These are phyloP conservation scores for Paratilapia polleni DNA, from an alignment of 2,113 vertebrate species.

Conservation along the genomic window DNA sequence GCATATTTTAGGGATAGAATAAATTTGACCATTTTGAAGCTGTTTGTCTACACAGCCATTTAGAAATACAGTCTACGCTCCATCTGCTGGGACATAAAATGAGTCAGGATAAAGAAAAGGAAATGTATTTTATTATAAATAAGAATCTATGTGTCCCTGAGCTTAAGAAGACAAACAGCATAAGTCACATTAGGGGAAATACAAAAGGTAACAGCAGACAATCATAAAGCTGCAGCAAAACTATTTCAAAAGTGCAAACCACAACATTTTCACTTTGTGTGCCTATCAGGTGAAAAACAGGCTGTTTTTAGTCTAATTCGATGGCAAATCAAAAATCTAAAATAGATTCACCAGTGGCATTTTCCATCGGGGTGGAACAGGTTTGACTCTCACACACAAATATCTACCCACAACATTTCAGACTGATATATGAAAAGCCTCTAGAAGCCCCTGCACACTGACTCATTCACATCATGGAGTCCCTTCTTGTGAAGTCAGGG, in stretches of 20 bases:
- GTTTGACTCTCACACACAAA: slow-evolving; percentile 15
- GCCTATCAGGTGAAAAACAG: slow-evolving; percentile 8
- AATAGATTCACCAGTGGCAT: slow-evolving; percentile 49
- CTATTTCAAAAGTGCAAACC: not conserved
- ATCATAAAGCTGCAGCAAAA: not conserved
- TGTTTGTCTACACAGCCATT: not conserved
- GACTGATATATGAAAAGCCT: slow-evolving; percentile 14
- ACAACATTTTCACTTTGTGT: not conserved
- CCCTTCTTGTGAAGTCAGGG: slow-evolving; percentile 16
- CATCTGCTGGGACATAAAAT: not conserved
- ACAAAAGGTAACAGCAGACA: not conserved
- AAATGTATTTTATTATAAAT: not conserved
- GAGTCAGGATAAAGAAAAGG: not conserved
- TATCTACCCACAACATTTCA: slow-evolving; percentile 59
- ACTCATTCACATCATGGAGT: slow-evolving; percentile 53
- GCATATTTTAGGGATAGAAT: no score
- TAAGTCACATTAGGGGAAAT: not conserved
- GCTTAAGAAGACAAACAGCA: not conserved
- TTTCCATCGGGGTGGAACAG: slow-evolving; percentile 74
- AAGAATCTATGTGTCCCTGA: not conserved
- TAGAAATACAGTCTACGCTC: not conserved
- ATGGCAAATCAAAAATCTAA: slow-evolving; percentile 41
- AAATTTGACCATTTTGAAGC: no score
- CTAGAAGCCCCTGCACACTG: slow-evolving; percentile 70
- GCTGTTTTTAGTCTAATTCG: slow-evolving; percentile 8